phyloP scores from a whole-genome alignment of 2,797 vertebrate species.

The Phrynocephalus forsythii region DNA sequence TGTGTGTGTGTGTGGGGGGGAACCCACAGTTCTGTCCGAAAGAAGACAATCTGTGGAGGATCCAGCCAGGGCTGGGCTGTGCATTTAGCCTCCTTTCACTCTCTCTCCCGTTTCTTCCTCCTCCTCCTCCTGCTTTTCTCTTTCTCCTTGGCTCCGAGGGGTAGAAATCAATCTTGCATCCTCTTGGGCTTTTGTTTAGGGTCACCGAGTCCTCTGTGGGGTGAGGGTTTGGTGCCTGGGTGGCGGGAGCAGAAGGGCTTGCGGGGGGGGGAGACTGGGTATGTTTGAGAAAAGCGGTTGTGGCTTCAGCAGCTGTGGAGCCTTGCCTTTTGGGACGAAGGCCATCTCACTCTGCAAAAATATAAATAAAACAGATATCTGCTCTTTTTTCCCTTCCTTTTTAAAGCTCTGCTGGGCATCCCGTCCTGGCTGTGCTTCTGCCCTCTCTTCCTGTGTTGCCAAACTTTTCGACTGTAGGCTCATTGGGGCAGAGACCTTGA shows the following conservation, averaged over 20 bases:
- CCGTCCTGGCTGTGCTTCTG: neutral
- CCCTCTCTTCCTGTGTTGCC: accelerated
- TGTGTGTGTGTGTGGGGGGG: neutral
- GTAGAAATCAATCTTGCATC: neutral
- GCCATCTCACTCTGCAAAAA: neutral
- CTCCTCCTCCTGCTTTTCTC: neutral
- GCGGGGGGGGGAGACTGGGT: neutral
- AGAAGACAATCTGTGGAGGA: neutral
- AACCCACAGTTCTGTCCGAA: neutral
- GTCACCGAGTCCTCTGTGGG: neutral
- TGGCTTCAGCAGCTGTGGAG: neutral
- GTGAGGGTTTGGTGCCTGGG: neutral
- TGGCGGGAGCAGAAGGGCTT: neutral
- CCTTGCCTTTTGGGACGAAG: neutral
- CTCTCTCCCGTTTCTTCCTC: too few species aligned
- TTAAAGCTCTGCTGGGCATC: neutral
- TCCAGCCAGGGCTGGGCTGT: neutral
- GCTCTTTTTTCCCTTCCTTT: too few species aligned
- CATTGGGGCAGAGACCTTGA: neutral
- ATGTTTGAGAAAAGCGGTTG: neutral
- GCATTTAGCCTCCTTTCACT: neutral
- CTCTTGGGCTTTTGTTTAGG: constrained; percentile 9
- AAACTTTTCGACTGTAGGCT: neutral
- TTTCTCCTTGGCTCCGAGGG: constrained; percentile 1
- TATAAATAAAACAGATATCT: neutral